Base-by-base conservation (phyloP, 1,140 invertebrate genomes). In the Choristoneura fumiferana region DNA sequence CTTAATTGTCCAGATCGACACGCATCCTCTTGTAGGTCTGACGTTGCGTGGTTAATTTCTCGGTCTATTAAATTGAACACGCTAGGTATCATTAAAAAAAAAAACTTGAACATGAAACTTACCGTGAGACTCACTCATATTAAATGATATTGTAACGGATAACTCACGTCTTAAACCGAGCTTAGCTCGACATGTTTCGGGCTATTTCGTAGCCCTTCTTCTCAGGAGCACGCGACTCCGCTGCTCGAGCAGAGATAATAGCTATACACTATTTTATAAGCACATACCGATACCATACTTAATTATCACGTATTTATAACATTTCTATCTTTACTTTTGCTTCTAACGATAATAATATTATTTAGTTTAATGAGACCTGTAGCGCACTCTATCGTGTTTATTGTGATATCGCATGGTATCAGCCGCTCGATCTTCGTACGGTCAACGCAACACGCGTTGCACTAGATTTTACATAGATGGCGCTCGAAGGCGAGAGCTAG, bases 31-130 rank as follows among this genome's bases (percentile, higher is more conserved):
- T 33, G 12, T 49, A 29, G 10, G 29, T 49, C 43, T 13, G 17
- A n/a, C 12, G 43, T 29, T 17, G 43, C 43, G 18, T 49, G 17
- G 14, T 49, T 49, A 49, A 49, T 49, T 49, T 49, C 18, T 29
- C 22, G 43, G 43, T 49, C 43, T 49, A 33, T 49, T 29, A 29
- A 49, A n/a, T 49, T 2, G 29, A 8, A 14, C 43, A 49, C 22
- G 43, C 43, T 49, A 49, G 22, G 2, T 49, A 22, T 37, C 3
- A 22, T 49, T 17, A n/a, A 17, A 49, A 49, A 49, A 29, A 29
- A 29, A 29, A 29, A 29, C 2, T 3, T 6, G 22, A 29, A 29
- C 6, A 29, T 29, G 6, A 29, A 37, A 8, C 9, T 37, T 37
- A 37, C 9, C n/a, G 4, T 34, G 9, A n/a, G n/a, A n/a, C 2